These are phyloP conservation scores for Oplegnathus fasciatus DNA, from an alignment of 2,113 vertebrate species.

Conservation along the genomic window DNA sequence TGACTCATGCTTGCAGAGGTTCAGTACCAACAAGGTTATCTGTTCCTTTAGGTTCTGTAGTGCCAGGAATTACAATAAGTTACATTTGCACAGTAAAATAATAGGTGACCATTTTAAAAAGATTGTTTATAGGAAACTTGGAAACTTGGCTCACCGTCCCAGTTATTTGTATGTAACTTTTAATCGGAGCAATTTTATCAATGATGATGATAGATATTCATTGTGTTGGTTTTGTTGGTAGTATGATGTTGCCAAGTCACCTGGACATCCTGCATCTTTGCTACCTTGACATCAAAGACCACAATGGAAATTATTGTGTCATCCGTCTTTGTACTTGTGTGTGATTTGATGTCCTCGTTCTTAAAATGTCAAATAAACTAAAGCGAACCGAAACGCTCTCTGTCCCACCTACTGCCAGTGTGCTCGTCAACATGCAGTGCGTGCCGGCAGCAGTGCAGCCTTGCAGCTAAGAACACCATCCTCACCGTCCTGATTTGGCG, in stretches of 20 bases:
- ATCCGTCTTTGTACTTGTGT: background rate
- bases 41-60: no score
- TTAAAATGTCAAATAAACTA: background rate
- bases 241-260: background rate
- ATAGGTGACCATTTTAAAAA: no score
- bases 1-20: no score
- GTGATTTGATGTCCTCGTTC: no score
- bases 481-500: background rate
- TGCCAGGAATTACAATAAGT: no score
- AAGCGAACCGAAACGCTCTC: background rate
- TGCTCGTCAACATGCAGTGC: background rate
- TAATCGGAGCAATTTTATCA: background rate
- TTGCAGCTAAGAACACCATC: background rate
- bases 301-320: background rate
- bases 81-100: no score
- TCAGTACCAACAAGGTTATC: no score
- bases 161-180: background rate
- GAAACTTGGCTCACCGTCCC: background rate
- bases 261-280: background rate
- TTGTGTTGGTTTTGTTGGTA: background rate
- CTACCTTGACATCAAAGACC: background rate
- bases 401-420: background rate
- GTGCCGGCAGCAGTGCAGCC: background rate
- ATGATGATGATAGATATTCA: background rate
- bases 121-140: no score